Evolutionary conservation across 2,888 invertebrate genomes (phyloP), one percentile per base, ranked within the genome.

Genomic region (Drosophila multiciliata): DNA sequence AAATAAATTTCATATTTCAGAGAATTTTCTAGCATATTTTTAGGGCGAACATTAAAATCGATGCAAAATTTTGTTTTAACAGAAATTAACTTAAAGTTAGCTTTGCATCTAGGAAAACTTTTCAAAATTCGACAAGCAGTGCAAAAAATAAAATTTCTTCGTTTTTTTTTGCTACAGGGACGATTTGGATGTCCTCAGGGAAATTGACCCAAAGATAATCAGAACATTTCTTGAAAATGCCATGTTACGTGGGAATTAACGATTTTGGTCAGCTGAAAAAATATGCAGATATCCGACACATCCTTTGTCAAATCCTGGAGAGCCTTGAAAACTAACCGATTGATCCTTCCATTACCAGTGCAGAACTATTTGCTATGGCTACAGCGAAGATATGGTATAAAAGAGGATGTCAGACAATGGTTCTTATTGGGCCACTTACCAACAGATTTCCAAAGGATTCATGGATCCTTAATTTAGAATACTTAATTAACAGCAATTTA

Each of bases 1-100:
- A n/a, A n/a, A n/a, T n/a, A 15, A 0, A 15, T 8, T 26, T 1
- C 15, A 1, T 11, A 9, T 15, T 23, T 15, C 1, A 1, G 0
- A 45, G 3, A 2, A 23, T 15, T 4, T 45, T 45, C 4, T 15
- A 45, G 45, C 45, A 45, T 45, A 45, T 23, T 45, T 8, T 45
- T 45, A 23, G 45, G 45, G 15, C 26, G 15, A 23, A 15, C 8
- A 23, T 45, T 45, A 23, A 23, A 8, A 23, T 23, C 15, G 1
- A 45, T 20, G 3, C 42, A 7, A 45, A 42, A 20, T 23, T 23
- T 23, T 23, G 23, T 23, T 23, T 23, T 23, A 23, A 23, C 23
- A 23, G 23, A 23, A 20, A 20, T 7, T 15, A 20, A 45, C 12
- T 45, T 1, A 12, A 45, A 45, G 45, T 45, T 7, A 45, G 45